Evolutionary conservation across 1,140 invertebrate species (phyloP).

Genomic region (Proctacanthus coquilletti): DNA sequence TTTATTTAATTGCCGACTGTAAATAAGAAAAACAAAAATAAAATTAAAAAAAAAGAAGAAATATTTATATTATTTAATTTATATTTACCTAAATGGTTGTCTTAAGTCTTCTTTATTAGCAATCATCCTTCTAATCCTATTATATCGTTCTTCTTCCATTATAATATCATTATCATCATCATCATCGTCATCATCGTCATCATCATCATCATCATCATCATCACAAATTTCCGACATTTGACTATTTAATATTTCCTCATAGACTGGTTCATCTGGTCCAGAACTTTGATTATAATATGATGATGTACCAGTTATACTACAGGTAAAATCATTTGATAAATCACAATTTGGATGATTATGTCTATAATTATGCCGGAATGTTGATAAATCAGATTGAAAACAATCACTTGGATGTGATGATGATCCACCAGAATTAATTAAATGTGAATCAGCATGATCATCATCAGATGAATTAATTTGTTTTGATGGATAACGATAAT

Average conservation of each 20-base stretch:
- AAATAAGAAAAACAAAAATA: neutral
- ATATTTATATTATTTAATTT: no score
- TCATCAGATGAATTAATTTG: no score
- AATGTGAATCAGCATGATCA: neutral
- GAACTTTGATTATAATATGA: conserved; percentile 48
- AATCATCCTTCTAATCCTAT: conserved; percentile 19
- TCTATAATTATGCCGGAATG: conserved; percentile 26
- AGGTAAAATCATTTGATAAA: conserved; percentile 20
- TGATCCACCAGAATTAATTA: no score
- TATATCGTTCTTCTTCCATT: conserved; percentile 22
- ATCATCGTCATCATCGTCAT: conserved; percentile 22
- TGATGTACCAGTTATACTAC: conserved; percentile 14
- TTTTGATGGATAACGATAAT: neutral
- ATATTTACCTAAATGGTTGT: conserved; percentile 26
- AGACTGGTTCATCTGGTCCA: conserved; percentile 51
- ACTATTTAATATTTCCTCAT: conserved; percentile 59
- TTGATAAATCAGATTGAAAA: no score
- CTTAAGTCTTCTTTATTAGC: conserved; percentile 33
- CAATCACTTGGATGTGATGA: no score
- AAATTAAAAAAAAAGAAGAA: no score
- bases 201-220: conserved; percentile 37
- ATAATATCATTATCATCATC: conserved; percentile 51
- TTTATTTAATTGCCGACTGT: conserved; percentile 20
- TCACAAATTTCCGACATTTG: conserved; percentile 58
- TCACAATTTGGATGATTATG: conserved; percentile 31